Percentiles rank a stretch among this genome's conserved stretches.
Conservation (phyloP, 2,888 invertebrate genomes). For the Pseudeuparius sepicola region DNA sequence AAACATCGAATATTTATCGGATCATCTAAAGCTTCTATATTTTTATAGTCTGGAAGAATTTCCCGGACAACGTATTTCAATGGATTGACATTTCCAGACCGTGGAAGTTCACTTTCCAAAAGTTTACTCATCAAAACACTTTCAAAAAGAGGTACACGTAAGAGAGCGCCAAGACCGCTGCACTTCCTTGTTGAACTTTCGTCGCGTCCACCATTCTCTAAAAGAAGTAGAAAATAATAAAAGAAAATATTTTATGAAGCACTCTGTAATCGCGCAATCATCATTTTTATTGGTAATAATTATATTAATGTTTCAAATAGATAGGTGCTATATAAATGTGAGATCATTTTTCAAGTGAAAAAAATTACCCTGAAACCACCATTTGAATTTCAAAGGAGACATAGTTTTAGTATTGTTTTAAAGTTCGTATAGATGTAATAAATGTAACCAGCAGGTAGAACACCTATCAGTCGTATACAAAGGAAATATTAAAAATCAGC, state of each 20-base stretch:
- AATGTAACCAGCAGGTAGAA: no score
- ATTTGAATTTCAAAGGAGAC: no score
- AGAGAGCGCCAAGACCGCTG: slow-evolving; percentile 12
- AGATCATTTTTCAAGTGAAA: slow-evolving; percentile 9
- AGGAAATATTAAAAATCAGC: no score
- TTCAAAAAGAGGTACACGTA: slow-evolving; percentile 19
- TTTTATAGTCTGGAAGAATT: slow-evolving; percentile 16
- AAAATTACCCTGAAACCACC: no score
- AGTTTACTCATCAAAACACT: slow-evolving; percentile 17
- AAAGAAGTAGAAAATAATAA: no score
- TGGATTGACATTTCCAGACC: slow-evolving; percentile 16
- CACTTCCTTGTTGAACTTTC: no score
- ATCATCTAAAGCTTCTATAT: slow-evolving; percentile 17
- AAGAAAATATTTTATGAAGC: no score
- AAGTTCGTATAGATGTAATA: no score
- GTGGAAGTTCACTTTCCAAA: slow-evolving; percentile 12
- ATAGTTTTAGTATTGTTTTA: no score
- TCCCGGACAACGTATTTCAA: slow-evolving; percentile 20
- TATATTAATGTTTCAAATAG: slow-evolving; percentile 4
- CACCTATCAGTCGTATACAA: no score
- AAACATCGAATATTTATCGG: slow-evolving; percentile 19
- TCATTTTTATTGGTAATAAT: not conserved
- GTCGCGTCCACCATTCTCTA: no score
- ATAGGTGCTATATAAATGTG: slow-evolving; percentile 7
- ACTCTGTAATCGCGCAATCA: no score